These are phyloP conservation scores for Amiota communis DNA, from an alignment of 2,888 invertebrate genomes.

Conservation along the genomic window DNA sequence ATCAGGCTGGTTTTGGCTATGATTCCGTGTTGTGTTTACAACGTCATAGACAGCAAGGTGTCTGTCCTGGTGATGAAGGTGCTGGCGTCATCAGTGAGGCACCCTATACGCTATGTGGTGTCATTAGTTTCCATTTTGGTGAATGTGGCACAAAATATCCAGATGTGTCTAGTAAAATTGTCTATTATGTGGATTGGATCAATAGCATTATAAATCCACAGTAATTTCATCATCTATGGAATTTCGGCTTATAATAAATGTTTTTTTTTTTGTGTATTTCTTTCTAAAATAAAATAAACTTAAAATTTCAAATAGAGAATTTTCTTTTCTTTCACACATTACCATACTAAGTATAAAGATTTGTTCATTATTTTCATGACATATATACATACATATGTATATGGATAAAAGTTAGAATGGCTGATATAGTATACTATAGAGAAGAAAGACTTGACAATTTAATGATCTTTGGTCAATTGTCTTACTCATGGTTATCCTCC, in stretches of 20 bases:
- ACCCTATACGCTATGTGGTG: slow-evolving; percentile 54
- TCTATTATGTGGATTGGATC: slow-evolving; percentile 64
- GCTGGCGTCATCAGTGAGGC: slow-evolving; percentile 59
- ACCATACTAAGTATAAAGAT: no score
- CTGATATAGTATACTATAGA: no score
- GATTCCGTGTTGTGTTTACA: slow-evolving; percentile 59
- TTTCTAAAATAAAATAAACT: no score
- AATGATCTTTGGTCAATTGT: no score
- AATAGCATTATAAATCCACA: slow-evolving; percentile 32
- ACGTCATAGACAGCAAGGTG: slow-evolving; percentile 58
- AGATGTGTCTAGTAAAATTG: slow-evolving; percentile 61
- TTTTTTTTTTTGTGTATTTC: slow-evolving; percentile 35
- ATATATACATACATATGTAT: no score
- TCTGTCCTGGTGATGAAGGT: slow-evolving; percentile 69
- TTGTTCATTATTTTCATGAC: no score
- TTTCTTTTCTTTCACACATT: no score
- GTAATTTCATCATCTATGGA: not conserved
- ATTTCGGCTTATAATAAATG: slow-evolving; percentile 34
- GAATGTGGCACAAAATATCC: slow-evolving; percentile 66
- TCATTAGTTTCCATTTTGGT: slow-evolving; percentile 63
- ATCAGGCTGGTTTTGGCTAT: slow-evolving; percentile 61
- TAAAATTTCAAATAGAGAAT: no score
- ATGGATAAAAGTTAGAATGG: no score
- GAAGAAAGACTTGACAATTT: no score
- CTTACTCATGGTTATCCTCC: no score